Percentiles rank a stretch among this genome's conserved stretches.
Evolutionary conservation across 1,140 invertebrate species (phyloP).

Genomic region (Ostrea edulis): DNA sequence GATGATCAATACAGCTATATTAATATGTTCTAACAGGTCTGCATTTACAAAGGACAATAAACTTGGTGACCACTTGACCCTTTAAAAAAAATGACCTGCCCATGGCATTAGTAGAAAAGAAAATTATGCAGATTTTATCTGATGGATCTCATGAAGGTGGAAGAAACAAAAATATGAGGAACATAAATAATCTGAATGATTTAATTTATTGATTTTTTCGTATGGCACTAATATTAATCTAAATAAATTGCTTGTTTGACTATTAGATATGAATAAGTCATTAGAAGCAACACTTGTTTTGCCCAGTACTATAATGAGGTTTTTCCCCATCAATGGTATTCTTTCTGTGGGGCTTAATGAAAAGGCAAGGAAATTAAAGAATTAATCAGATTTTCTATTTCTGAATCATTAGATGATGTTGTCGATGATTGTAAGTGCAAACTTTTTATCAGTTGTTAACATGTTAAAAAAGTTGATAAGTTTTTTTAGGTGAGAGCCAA

Average conservation of each 20-base stretch:
- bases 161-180: conserved; percentile 3
- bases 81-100: conserved; percentile 3
- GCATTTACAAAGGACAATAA: conserved; percentile 35
- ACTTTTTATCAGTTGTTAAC: too few relatives aligned
- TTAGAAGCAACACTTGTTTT: conserved; percentile 37
- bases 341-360: background rate
- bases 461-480: too few relatives aligned
- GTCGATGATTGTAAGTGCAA: too few relatives aligned
- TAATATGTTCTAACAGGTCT: conserved; percentile 19
- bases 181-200: conserved; percentile 31
- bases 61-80: conserved; percentile 34
- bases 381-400: background rate
- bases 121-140: conserved; percentile 25
- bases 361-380: conserved; percentile 28
- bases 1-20: conserved; percentile 21
- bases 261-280: conserved; percentile 38
- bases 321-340: conserved; percentile 7
- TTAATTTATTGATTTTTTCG: conserved; percentile 32
- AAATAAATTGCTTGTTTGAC: conserved; percentile 33
- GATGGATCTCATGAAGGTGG: background rate
- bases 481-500: too few relatives aligned
- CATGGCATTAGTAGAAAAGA: background rate
- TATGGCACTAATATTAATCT: conserved; percentile 33
- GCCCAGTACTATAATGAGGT: conserved; percentile 4
- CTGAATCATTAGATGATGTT: background rate